Conservation (phyloP, 2,888 invertebrate genomes). For the Chloroclysta siterata region DNA sequence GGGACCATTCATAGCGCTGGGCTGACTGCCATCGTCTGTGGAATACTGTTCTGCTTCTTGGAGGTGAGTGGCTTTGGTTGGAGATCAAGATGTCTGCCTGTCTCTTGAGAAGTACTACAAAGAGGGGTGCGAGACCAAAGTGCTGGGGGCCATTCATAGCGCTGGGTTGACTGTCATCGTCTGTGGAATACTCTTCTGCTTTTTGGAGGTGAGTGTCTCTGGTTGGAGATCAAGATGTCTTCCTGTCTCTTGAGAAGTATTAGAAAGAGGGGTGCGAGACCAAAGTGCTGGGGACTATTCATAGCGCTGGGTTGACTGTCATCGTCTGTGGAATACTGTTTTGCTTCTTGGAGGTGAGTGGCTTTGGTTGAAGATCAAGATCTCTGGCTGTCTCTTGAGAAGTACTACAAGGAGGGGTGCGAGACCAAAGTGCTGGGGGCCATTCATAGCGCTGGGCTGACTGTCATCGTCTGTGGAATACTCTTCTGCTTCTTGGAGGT, state of each 20-base stretch:
- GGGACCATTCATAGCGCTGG: conserved; percentile 77
- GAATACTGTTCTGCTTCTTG: conserved; percentile 80
- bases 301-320: conserved; percentile 77
- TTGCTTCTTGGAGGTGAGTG: conserved; percentile 79
- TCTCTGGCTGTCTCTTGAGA: conserved; percentile 71
- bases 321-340: conserved; percentile 80
- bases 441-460: conserved; percentile 61
- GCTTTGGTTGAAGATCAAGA: no score
- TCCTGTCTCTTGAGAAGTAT: conserved; percentile 54
- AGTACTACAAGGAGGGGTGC: no score
- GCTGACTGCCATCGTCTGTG: conserved; percentile 77
- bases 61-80: conserved; percentile 66
- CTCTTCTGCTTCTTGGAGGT: conserved; percentile 83
- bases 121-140: conserved; percentile 71
- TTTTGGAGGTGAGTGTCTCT: conserved; percentile 70
- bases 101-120: conserved; percentile 62
- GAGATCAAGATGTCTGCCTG: no score
- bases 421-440: conserved; percentile 51
- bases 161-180: conserved; percentile 79
- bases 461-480: conserved; percentile 79
- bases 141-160: neutral
- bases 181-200: conserved; percentile 80
- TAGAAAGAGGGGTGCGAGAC: conserved; percentile 51
- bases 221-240: conserved; percentile 34
- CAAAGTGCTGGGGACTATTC: conserved; percentile 71